Conservation (phyloP, 1,140 invertebrate species). For the Himalopsyche phryganea region DNA sequence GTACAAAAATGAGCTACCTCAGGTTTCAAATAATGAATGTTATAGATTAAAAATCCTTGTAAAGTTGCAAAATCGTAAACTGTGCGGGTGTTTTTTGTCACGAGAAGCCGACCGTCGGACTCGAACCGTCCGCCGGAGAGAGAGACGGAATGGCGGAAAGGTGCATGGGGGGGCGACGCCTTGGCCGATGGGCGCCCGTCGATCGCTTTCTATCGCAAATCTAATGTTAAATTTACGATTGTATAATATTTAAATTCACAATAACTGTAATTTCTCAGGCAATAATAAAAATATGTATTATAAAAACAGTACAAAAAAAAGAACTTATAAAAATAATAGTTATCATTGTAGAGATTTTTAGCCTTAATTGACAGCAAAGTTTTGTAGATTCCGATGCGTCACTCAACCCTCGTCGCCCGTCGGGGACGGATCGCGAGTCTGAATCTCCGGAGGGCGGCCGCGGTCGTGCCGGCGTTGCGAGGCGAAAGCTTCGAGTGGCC, state of each 20-base stretch:
- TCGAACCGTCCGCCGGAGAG: background rate
- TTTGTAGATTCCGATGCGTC: background rate
- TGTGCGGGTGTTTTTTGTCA: conserved; percentile 4
- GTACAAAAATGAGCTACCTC: conserved; percentile 54
- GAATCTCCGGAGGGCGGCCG: conserved; percentile 33
- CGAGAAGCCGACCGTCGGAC: background rate
- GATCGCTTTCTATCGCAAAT: conserved; percentile 12
- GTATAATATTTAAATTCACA: conserved; percentile 4
- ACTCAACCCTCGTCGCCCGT: background rate
- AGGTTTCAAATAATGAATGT: conserved; percentile 46
- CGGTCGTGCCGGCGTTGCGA: conserved; percentile 28
- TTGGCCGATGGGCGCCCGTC: background rate
- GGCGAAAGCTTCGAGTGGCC: conserved; percentile 26
- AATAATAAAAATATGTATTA: conserved; percentile 33
- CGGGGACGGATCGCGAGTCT: conserved; percentile 18
- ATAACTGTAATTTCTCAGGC: conserved; percentile 28
- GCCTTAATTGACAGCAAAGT: conserved; percentile 11
- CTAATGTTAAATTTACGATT: conserved; percentile 12
- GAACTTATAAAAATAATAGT: conserved; percentile 15
- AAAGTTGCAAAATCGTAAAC: conserved; percentile 21
- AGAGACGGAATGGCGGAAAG: background rate
- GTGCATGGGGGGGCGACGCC: background rate
- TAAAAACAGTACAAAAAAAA: conserved; percentile 29
- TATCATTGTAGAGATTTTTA: conserved; percentile 24
- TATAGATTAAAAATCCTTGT: conserved; percentile 25